These are phyloP conservation scores for Phainopepla nitens DNA, from an alignment of 2,113 vertebrate species.

Conservation along the genomic window DNA sequence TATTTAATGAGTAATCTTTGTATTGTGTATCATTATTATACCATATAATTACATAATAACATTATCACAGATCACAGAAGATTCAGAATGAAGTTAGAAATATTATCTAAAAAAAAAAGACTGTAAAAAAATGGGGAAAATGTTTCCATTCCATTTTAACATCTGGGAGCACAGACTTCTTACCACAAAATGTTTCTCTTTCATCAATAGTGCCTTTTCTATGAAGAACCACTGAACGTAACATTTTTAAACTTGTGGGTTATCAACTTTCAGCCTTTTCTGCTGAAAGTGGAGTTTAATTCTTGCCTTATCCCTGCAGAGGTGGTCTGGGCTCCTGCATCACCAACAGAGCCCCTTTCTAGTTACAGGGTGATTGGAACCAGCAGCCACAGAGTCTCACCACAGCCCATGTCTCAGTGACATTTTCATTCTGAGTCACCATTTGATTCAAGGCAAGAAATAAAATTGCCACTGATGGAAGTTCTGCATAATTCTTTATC, in stretches of 20 bases:
- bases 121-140: neutral
- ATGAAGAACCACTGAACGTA: neutral
- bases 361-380: neutral
- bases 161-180: neutral
- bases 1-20: neutral
- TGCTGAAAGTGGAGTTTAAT: neutral
- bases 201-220: neutral
- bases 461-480: neutral
- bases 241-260: neutral
- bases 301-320: neutral
- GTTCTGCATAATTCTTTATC: slow-evolving; percentile 4
- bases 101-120: neutral
- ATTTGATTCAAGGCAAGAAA: slow-evolving; percentile 1
- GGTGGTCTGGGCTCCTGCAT: neutral
- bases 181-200: neutral
- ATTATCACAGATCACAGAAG: neutral
- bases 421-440: slow-evolving; percentile 31
- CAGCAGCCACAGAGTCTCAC: neutral
- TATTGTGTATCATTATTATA: neutral
- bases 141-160: neutral
- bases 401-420: neutral
- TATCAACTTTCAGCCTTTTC: neutral
- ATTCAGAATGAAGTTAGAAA: neutral
- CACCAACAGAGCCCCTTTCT: neutral
- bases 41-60: neutral